These are phyloP conservation scores for Atta cephalotes DNA, from an alignment of 1,140 invertebrate genomes.

Conservation along the genomic window DNA sequence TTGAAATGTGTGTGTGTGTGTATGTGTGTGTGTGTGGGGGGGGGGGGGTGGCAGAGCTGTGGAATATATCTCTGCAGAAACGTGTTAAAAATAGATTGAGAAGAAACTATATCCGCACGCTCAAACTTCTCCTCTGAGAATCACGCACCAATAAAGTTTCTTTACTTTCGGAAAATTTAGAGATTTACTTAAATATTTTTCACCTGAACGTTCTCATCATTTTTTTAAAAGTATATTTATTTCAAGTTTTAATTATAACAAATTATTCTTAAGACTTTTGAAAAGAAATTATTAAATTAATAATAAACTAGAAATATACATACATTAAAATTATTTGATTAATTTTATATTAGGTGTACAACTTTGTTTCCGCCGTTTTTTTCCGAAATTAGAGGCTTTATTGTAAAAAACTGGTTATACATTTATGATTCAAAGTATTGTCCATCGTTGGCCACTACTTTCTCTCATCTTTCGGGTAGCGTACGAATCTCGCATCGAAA, in stretches of 20 bases:
- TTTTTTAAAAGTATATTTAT: constrained; percentile 4
- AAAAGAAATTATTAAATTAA: neutral
- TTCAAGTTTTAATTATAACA: neutral
- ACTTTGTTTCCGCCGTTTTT: too few relatives aligned
- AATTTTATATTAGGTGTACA: neutral
- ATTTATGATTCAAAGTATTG: too few relatives aligned
- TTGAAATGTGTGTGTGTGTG: neutral
- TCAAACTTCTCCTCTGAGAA: constrained; percentile 24
- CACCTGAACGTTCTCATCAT: neutral
- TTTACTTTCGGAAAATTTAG: constrained; percentile 26
- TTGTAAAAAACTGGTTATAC: too few relatives aligned
- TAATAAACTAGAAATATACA: neutral
- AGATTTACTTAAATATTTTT: constrained; percentile 36
- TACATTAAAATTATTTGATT: constrained; percentile 4
- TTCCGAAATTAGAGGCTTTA: too few relatives aligned
- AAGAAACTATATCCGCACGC: neutral
- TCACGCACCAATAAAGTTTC: constrained; percentile 34
- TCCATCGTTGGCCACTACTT: too few relatives aligned
- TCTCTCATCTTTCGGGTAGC: too few relatives aligned
- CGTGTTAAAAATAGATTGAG: constrained; percentile 39
- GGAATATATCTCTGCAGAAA: constrained; percentile 1
- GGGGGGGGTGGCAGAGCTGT: neutral
- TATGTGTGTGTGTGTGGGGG: too few relatives aligned
- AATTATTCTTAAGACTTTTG: neutral
- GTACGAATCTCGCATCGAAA: too few relatives aligned